Evolutionary conservation across 2,797 vertebrate species (phyloP), one percentile per base, ranked within the genome.

Genomic region (Podarcis lilfordi): DNA sequence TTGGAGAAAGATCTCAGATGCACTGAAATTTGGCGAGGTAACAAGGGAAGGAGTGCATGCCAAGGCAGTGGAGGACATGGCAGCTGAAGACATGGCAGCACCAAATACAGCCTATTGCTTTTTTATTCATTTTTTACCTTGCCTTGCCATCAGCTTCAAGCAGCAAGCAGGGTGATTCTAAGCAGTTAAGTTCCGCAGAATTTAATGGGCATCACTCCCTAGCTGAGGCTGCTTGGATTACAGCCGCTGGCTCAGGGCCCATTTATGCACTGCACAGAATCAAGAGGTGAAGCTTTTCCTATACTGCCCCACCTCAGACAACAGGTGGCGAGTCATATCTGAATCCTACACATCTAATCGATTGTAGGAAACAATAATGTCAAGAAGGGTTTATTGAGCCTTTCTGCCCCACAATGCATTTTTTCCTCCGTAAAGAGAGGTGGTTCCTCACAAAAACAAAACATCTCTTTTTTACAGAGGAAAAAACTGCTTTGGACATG

Each of bases 11-110:
- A 92, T 90, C 79, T 91, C 84, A 72, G 79, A 32, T 74, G 55
- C 61, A 71, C n/a, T 90, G 45, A 87, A 92, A 90, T 40, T 6
- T 1, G 86, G 64, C 13, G 25, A 77, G 92, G 86, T 86, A 75
- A 69, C 74, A 81, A 76, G 86, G 79, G 88, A 61, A 72, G 23
- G 15, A 89, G 78, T 45, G 11, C 88, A 72, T 45, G 80, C 4
- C 17, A 32, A 2, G 3, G 61, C 25, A 32, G 83, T n/a, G 50
- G 40, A n/a, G 27, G 35, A 79, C 19, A 55, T 15, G 50, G 50
- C 45, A 45, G 45, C 45, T 45, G 45, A 45, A 45, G 45, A 45
- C 9, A 0, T 45, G 45, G 86, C 85, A 86, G 75, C 13, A 78
- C 68, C 43, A 72, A 79, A 84, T 59, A 43, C 21, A 61, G 8